Percentiles rank a stretch among this genome's conserved stretches.
These are phyloP conservation scores for Holcopasites calliopsidis DNA, from an alignment of 1,140 invertebrate genomes.

Conservation along the genomic window DNA sequence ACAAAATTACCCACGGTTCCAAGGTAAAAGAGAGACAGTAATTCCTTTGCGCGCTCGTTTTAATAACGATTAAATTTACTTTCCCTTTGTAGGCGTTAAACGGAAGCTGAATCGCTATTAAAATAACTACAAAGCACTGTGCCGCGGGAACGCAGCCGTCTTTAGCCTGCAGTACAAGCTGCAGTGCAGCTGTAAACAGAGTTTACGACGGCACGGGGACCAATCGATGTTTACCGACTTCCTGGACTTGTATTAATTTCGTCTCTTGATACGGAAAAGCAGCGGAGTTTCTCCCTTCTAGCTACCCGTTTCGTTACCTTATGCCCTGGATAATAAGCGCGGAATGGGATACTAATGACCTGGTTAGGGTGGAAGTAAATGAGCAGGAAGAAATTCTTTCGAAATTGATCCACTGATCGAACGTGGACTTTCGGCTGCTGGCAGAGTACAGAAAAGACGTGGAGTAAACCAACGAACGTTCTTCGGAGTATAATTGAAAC, in stretches of 20 bases:
- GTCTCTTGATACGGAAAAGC: not conserved
- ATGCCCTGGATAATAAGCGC: not conserved
- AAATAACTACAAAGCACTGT: not conserved
- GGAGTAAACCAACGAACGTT: not conserved
- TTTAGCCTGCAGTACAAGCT: not conserved
- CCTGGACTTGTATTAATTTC: constrained; percentile 18
- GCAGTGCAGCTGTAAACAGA: not conserved
- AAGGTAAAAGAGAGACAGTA: not conserved
- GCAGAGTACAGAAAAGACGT: not conserved
- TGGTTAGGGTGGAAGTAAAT: too few relatives aligned
- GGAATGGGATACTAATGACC: not conserved
- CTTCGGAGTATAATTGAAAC: not conserved
- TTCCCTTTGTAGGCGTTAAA: not conserved
- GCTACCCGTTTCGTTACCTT: not conserved
- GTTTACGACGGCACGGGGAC: not conserved
- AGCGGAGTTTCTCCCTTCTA: not conserved
- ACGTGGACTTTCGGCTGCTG: not conserved
- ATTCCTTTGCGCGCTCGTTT: not conserved
- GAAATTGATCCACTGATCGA: not conserved
- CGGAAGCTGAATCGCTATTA: constrained; percentile 7
- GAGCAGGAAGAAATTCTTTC: not conserved
- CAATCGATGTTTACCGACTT: not conserved
- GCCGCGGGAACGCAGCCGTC: not conserved
- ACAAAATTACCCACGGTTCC: not conserved
- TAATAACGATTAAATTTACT: constrained; percentile 28